Percentiles rank a stretch among this genome's conserved stretches.
Evolutionary conservation across 2,797 vertebrate genomes (phyloP).

Genomic region (Lutjanus campechanus): DNA sequence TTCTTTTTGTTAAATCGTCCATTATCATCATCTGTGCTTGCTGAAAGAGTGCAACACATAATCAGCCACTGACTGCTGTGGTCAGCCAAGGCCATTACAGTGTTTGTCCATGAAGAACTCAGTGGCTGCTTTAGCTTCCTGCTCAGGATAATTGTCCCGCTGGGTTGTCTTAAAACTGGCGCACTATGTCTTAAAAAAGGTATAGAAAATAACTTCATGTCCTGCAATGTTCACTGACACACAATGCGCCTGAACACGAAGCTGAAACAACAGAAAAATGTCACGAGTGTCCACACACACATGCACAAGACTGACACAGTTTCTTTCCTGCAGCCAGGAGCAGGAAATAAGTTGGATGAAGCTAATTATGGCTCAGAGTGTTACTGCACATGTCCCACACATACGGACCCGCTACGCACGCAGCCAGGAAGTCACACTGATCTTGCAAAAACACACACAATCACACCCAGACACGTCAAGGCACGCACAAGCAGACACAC

Average conservation of each 20-base stretch:
- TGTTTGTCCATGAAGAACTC: not conserved
- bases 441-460: conserved; percentile 67
- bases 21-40: not conserved
- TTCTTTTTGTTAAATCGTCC: not conserved
- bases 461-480: conserved; percentile 52
- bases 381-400: conserved; percentile 66
- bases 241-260: conserved; percentile 3
- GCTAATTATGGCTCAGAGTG: conserved; percentile 72
- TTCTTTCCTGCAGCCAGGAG: conserved; percentile 44
- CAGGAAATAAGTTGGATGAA: conserved; percentile 74
- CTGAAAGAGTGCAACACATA: not conserved
- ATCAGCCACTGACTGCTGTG: not conserved
- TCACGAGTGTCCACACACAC: conserved; percentile 3
- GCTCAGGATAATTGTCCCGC: not conserved
- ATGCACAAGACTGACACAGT: conserved; percentile 41
- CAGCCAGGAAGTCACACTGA: conserved; percentile 69
- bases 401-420: conserved; percentile 23
- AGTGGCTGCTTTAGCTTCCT: not conserved
- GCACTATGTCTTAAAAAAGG: not conserved
- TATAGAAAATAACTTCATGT: not conserved
- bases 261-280: conserved; percentile 17
- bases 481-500: conserved; percentile 29
- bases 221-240: not conserved
- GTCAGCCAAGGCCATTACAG: not conserved
- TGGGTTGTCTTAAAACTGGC: not conserved